Evolutionary conservation across 1,140 invertebrate genomes (phyloP).

Genomic region (Saxidomus purpurata): DNA sequence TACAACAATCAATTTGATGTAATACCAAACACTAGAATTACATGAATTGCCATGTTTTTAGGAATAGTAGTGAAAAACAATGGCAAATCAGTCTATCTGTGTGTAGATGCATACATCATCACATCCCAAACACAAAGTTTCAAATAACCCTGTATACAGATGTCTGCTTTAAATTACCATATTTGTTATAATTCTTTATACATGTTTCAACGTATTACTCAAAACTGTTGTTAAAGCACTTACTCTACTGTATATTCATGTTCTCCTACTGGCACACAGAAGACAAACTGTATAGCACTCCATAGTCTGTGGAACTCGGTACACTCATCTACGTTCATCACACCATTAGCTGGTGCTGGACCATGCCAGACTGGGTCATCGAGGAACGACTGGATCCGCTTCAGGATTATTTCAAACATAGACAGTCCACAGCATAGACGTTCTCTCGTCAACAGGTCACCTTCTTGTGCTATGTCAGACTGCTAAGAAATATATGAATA

Average conservation of each 20-base stretch:
- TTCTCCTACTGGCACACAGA: slow-evolving; percentile 98
- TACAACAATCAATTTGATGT: too few species aligned
- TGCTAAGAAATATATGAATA: slow-evolving; percentile 74
- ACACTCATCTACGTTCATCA: slow-evolving; percentile 98
- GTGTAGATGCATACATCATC: too few species aligned
- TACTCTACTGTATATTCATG: slow-evolving; percentile 99
- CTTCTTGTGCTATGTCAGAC: slow-evolving; percentile 90
- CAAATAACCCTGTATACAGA: too few species aligned
- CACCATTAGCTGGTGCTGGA: slow-evolving; percentile 94
- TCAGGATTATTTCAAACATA: slow-evolving; percentile 98
- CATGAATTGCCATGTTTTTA: too few species aligned
- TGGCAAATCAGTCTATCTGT: too few species aligned
- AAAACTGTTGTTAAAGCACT: too few species aligned
- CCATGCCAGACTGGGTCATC: slow-evolving; percentile 96
- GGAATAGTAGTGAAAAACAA: too few species aligned
- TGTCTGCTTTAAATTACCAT: too few species aligned
- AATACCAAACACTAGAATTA: too few species aligned
- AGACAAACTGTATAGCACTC: slow-evolving; percentile 99
- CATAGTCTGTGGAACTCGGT: slow-evolving; percentile 98
- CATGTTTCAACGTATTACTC: too few species aligned
- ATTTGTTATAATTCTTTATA: too few species aligned
- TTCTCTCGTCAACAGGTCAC: slow-evolving; percentile 98
- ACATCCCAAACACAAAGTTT: too few species aligned
- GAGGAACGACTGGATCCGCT: slow-evolving; percentile 94
- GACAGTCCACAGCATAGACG: slow-evolving; percentile 98